Percentiles rank a stretch among this genome's conserved stretches.
phyloP scores from a whole-genome alignment of 2,113 vertebrate genomes.

The Psilopsiagon aurifrons region DNA sequence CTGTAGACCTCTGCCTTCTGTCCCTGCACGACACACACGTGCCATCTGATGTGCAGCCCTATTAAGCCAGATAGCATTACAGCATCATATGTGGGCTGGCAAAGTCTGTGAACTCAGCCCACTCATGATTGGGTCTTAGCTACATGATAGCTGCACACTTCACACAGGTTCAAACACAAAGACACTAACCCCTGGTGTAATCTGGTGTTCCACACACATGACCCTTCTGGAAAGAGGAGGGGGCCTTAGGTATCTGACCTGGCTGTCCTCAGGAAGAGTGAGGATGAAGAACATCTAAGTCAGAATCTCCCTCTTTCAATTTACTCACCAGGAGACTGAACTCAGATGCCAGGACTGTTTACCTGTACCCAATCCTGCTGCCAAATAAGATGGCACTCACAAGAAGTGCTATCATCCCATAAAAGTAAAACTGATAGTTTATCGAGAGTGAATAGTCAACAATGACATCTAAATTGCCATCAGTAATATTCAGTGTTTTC shows the following conservation, averaged over 20 bases:
- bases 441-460: background rate
- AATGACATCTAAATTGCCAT: background rate
- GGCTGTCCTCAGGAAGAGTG: background rate
- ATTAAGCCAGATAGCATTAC: background rate
- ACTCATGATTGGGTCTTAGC: background rate
- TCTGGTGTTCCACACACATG: background rate
- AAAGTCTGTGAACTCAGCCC: background rate
- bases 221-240: background rate
- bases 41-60: background rate
- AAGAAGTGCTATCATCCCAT: background rate
- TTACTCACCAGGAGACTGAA: background rate
- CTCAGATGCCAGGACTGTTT: background rate
- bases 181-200: background rate
- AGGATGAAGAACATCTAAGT: background rate
- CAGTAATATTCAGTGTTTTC: background rate
- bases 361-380: background rate
- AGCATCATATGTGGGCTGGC: background rate
- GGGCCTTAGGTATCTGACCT: background rate
- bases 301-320: background rate
- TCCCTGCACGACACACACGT: background rate
- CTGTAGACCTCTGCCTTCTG: background rate
- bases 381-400: background rate
- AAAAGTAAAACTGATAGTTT: background rate
- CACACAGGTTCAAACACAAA: background rate
- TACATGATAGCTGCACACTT: background rate